Percentiles rank a stretch among this genome's conserved stretches.
phyloP scores from a whole-genome alignment of 2,113 vertebrate species.

The Variabilichromis moorii region DNA sequence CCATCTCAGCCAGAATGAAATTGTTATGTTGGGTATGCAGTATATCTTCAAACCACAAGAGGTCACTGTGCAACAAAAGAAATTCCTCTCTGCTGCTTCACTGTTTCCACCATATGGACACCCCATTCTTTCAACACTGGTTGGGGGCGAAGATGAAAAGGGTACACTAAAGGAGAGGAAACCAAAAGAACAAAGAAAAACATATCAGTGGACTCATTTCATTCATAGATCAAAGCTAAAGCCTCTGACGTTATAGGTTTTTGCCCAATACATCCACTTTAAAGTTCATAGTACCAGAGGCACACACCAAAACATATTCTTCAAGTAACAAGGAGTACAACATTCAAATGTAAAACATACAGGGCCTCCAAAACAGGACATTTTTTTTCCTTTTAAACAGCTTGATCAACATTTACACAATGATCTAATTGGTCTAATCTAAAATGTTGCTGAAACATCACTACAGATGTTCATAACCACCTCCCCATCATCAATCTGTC shows the following conservation, averaged over 20 bases:
- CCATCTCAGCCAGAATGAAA: too few species aligned
- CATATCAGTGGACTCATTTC: neutral
- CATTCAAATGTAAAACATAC: neutral
- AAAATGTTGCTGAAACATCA: neutral
- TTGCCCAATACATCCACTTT: neutral
- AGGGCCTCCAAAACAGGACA: neutral
- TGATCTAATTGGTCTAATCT: neutral
- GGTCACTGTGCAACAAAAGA: conserved; percentile 17
- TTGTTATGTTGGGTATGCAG: neutral
- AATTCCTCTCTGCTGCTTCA: neutral
- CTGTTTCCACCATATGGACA: neutral
- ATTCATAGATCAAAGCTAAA: neutral
- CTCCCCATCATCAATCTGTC: neutral
- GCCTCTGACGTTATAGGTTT: neutral
- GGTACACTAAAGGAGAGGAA: neutral
- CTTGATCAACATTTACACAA: neutral
- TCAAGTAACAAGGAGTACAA: neutral
- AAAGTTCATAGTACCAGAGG: neutral
- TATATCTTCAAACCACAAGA: conserved; percentile 31
- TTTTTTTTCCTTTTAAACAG: neutral
- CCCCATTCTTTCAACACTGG: neutral
- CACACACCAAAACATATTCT: neutral
- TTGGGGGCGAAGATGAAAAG: neutral
- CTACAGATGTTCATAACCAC: neutral
- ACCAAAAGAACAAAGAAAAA: neutral